Base-by-base conservation (phyloP, 1,140 invertebrate genomes). In the Lasioglossum albipes region DNA sequence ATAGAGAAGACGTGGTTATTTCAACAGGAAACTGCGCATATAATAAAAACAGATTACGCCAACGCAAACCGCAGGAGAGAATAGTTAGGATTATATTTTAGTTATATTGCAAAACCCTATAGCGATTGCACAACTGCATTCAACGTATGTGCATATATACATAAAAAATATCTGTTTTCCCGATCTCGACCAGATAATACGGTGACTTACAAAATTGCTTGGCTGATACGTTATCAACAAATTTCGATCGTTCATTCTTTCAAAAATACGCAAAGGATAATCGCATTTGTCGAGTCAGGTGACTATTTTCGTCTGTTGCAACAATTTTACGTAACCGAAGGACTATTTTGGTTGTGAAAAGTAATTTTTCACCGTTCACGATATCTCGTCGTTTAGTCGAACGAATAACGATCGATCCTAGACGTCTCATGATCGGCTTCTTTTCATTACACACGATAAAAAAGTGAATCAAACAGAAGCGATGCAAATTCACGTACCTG, bases 241-340 rank as follows among this genome's bases (percentile, higher is more conserved):
- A 4, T 54, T 36, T 74, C 12, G 0, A 22, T n/a, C 22, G 3
- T 16, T 41, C 4, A 62, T 18, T 59, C 12, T 67, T 7, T n/a
- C 12, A 68, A 62, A 85, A 64, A 77, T 62, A 73, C n/a, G 10
- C 41, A 49, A 72, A 45, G 70, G 52, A 57, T 13, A 31, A 72
- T 20, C 65, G 18, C 27, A 52, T 74, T 75, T 62, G 20, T 75
- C 69, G 12, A 83, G 81, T 81, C 81, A 85, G 81, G 70, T 87
- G 87, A 82, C 85, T 87, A 87, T 90, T 90, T 89, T 89, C n/a
- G 79, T 71, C 82, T 77, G 76, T 80, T 85, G 81, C 79, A 76
- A 76, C 69, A 84, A 87, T 90, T 90, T 90, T 90, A 90, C 89
- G 89, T 90, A 90, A 90, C 54, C 76, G 16, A 68, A 57, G 10